phyloP scores from a whole-genome alignment of 2,888 invertebrate genomes.

The Agrotis clavis region DNA sequence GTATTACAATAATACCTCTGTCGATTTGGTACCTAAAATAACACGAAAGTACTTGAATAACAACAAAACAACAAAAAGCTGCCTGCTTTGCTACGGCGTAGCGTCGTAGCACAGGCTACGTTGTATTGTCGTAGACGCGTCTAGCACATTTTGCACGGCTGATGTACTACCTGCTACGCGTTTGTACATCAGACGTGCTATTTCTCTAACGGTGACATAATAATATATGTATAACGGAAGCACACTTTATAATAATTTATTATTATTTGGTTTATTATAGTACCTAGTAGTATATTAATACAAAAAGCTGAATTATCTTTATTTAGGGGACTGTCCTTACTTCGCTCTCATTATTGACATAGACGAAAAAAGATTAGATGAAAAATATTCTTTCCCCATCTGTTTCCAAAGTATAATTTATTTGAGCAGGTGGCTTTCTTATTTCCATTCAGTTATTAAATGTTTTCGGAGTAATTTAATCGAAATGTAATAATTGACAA shows the following conservation, averaged over 20 bases:
- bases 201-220: not conserved
- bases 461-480: conserved; percentile 13
- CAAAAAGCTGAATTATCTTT: not conserved
- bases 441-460: conserved; percentile 29
- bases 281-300: not conserved
- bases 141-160: conserved; percentile 18
- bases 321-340: not conserved
- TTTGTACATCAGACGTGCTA: conserved; percentile 4
- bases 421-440: conserved; percentile 27
- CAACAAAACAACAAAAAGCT: not conserved
- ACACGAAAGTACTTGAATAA: not conserved
- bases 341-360: conserved; percentile 14
- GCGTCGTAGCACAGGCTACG: not conserved
- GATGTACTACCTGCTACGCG: conserved; percentile 1
- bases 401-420: conserved; percentile 31
- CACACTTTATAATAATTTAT: too few species aligned
- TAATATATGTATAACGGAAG: not conserved
- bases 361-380: conserved; percentile 9
- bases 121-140: conserved; percentile 2
- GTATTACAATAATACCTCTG: conserved; percentile 89
- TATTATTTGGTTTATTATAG: too few species aligned
- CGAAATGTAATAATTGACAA: not conserved
- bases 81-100: conserved; percentile 10
- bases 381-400: conserved; percentile 3
- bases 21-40: conserved; percentile 80